Conservation (phyloP, 2,113 vertebrate genomes). For the Zapus hudsonius region DNA sequence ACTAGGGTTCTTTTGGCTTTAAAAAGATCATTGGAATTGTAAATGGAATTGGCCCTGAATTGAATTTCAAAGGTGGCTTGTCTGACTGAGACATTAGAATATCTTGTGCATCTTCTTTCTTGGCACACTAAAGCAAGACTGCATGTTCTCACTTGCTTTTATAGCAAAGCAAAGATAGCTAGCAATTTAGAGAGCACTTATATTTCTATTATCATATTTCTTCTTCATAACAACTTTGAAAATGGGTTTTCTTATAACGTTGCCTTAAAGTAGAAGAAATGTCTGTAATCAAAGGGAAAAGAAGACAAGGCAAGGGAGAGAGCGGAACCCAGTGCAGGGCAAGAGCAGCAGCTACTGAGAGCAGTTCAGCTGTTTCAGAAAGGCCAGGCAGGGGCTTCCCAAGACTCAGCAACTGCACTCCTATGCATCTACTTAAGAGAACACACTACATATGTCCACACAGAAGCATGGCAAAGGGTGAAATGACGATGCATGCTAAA, state of each 20-base stretch:
- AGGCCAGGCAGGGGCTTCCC: not conserved
- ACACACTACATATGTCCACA: not conserved
- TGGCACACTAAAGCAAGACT: not conserved
- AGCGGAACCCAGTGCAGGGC: too few species aligned
- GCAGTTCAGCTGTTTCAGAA: not conserved
- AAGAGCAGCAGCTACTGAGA: not conserved
- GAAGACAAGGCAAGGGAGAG: not conserved
- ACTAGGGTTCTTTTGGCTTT: not conserved
- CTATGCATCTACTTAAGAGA: not conserved
- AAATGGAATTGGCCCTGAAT: conserved; percentile 30
- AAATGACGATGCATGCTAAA: not conserved
- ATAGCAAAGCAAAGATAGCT: not conserved
- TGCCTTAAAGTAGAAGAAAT: not conserved
- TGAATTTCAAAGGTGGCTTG: conserved; percentile 53
- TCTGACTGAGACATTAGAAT: conserved; percentile 48
- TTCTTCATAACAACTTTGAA: conserved; percentile 35
- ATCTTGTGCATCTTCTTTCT: not conserved
- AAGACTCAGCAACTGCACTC: not conserved
- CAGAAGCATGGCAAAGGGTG: not conserved
- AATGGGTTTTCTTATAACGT: conserved; percentile 3
- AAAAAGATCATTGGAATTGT: conserved; percentile 56
- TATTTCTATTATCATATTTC: not conserved
- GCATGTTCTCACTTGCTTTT: conserved; percentile 17
- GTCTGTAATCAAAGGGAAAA: conserved; percentile 5
- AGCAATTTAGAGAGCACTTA: conserved; percentile 48